These are phyloP conservation scores for Sorex araneus DNA, from an alignment of 2,113 vertebrate genomes.

Conservation along the genomic window DNA sequence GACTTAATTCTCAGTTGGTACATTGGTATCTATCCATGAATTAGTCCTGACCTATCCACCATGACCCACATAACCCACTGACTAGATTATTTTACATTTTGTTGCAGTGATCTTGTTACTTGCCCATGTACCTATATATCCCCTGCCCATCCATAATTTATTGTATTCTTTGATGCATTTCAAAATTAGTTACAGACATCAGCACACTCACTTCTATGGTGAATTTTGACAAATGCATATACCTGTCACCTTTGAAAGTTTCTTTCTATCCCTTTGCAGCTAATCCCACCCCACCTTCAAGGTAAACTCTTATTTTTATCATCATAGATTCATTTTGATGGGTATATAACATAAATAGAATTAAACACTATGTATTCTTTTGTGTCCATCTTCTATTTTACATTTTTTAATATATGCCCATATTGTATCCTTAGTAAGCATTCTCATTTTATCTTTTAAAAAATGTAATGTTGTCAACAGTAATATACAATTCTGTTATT, in stretches of 20 bases:
- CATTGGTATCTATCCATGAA: background rate
- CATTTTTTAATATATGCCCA: background rate
- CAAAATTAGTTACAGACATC: slow-evolving; percentile 33
- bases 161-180: slow-evolving; percentile 58
- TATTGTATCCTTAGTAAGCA: background rate
- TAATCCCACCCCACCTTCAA: background rate
- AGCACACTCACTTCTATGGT: background rate
- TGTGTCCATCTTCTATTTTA: background rate
- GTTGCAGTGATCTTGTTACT: slow-evolving; percentile 37
- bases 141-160: background rate
- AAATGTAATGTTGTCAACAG: no score
- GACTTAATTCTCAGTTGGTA: background rate
- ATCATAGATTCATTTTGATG: slow-evolving; percentile 19
- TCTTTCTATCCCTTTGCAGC: background rate
- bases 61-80: background rate
- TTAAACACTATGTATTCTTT: background rate
- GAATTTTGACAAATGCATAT: background rate
- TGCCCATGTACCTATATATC: background rate
- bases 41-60: background rate
- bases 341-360: slow-evolving; percentile 31
- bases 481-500: no score
- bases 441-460: background rate
- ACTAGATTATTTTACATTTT: slow-evolving; percentile 29
- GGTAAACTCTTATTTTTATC: background rate
- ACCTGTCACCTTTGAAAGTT: background rate